A percentile compares a stretch with the other conserved stretches of the same genome.
Evolutionary conservation across 2,113 vertebrate species (phyloP).

Genomic region (Nanger granti): DNA sequence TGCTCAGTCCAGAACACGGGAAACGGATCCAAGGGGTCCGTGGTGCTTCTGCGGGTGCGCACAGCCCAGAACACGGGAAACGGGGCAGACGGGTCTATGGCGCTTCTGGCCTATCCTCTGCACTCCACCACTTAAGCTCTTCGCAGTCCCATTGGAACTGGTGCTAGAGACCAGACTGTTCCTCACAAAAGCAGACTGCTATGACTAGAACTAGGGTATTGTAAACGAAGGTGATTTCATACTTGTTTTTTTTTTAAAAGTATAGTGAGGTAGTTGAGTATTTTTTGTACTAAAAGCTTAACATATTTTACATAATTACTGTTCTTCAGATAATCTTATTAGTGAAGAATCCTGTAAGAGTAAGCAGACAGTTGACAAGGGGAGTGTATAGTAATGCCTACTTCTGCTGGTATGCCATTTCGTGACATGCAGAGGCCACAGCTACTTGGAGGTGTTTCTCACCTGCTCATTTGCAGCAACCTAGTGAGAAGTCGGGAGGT

Average conservation of each 20-base stretch:
- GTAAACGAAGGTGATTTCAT: neutral
- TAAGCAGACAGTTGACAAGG: neutral
- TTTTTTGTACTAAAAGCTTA: neutral
- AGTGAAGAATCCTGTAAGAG: neutral
- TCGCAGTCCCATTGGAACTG: neutral
- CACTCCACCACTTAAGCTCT: neutral
- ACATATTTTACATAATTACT: neutral
- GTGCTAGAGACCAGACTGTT: neutral
- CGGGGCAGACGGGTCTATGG: accelerated
- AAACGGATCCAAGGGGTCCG: accelerated
- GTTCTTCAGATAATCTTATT: neutral
- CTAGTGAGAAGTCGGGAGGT: neutral
- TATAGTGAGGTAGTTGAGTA: neutral
- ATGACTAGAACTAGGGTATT: neutral
- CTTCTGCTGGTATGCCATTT: neutral
- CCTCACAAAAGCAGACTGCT: neutral
- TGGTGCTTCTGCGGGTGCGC: neutral
- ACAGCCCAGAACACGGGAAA: neutral
- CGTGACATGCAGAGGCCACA: neutral
- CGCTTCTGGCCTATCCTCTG: neutral
- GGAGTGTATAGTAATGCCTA: neutral
- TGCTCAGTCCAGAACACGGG: accelerated
- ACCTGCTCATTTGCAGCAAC: neutral
- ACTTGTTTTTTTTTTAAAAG: neutral
- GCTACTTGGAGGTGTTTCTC: neutral